Base-by-base conservation (phyloP, 2,113 vertebrate genomes). In the Eleginops maclovinus region DNA sequence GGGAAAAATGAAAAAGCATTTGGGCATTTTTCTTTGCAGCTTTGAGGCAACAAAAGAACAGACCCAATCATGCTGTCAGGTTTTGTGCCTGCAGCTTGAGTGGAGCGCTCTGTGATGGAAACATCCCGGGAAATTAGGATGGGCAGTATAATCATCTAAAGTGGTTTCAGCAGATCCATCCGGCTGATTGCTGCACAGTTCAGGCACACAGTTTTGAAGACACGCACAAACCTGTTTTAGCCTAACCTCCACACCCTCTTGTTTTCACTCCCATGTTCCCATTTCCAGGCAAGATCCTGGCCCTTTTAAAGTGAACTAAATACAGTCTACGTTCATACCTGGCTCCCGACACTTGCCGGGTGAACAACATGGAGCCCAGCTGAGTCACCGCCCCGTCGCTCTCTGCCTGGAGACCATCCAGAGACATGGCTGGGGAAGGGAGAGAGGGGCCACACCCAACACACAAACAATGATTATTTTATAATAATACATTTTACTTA, bases 361-460 rank as follows among this genome's bases (percentile, higher is more conserved):
- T 99, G 91, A 99, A 99, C 87, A 99, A 92, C 98, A 99, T 99
- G 49, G 98, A 99, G 88, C 98, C 98, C 56, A 99, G 95, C 64
- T 97, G 96, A 24, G 97, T 99, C 88, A 98, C 93, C 8, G 95
- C 95, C 81, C 77, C 91, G 66, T 89, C 88, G 12, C 77, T 85
- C 15, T 83, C 79, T n/a, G 93, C 87, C 92, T 95, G 94, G 28
- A 99, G 91, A 64, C 92, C 91, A 65, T 93, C 93, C 80, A 99
- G 92, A 9, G 98, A 97, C 95, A 99, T 90, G 9, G 98, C 98
- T 99, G 78, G 77, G 31, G 7, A 36, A 76, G 41, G 19, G 11
- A 70, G 49, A 75, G 43, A 74, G 9, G 40, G 0, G 15, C 40
- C 72, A 87, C 44, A 40, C 69, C 47, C 40, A 78, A 60, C 16